Percentiles rank a stretch among this genome's conserved stretches.
Conservation (phyloP, 2,797 vertebrate genomes). For the Erpetoichthys calabaricus region DNA sequence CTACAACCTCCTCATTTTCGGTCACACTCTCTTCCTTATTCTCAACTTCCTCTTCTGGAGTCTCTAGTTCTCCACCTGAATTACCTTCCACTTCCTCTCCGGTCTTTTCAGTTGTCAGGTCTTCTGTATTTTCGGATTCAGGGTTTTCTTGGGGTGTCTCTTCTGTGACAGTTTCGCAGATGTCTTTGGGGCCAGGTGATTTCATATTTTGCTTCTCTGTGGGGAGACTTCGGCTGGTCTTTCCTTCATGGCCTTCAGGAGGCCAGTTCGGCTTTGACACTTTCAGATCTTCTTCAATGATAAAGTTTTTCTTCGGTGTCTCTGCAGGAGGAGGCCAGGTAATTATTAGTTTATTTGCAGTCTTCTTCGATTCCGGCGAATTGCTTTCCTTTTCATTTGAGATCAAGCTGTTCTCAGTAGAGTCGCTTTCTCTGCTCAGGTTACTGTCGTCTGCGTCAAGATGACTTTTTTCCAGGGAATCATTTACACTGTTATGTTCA, state of each 20-base stretch:
- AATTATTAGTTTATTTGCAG: constrained; percentile 66
- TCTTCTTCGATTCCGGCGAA: constrained; percentile 44
- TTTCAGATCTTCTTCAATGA: constrained; percentile 63
- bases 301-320: constrained; percentile 51
- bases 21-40: constrained; percentile 13
- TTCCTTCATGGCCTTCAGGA: constrained; percentile 48
- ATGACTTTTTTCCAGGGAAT: constrained; percentile 31
- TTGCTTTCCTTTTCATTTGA: constrained; percentile 27
- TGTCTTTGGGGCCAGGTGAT: constrained; percentile 36
- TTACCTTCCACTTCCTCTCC: not conserved
- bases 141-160: constrained; percentile 20
- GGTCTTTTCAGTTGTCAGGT: constrained; percentile 10
- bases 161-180: constrained; percentile 22
- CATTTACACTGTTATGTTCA: constrained; percentile 30
- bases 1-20: constrained; percentile 17
- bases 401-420: constrained; percentile 32
- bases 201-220: constrained; percentile 40
- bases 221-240: constrained; percentile 35
- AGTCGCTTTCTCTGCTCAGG: constrained; percentile 35
- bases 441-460: constrained; percentile 30
- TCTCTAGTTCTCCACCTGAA: not conserved
- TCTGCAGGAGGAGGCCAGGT: constrained; percentile 75
- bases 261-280: constrained; percentile 79
- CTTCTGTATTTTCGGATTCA: constrained; percentile 21
- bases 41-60: not conserved